Conservation (phyloP, 2,888 invertebrate species). For the Labia minor region DNA sequence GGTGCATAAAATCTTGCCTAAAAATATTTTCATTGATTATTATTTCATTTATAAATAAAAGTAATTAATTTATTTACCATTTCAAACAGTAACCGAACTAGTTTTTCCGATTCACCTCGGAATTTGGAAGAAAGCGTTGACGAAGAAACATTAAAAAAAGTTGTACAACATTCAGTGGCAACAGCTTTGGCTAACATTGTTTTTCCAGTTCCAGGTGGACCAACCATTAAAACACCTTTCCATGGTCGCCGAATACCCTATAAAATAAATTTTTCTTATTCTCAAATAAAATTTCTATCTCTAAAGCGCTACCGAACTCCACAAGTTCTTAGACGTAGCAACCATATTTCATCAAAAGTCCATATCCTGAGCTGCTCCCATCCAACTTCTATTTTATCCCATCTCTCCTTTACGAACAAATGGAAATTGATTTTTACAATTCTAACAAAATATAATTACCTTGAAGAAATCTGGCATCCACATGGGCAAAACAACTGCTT, state of each 20-base stretch:
- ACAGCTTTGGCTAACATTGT: conserved; percentile 76
- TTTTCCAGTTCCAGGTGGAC: conserved; percentile 66
- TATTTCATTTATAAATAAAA: no score
- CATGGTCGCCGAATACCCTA: conserved; percentile 71
- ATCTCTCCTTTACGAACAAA: no score
- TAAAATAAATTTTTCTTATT: conserved; percentile 19
- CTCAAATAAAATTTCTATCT: no score
- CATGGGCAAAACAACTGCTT: conserved; percentile 76
- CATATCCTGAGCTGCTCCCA: no score
- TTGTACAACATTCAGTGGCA: conserved; percentile 79
- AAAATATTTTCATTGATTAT: no score
- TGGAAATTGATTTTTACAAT: no score
- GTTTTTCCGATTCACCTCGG: conserved; percentile 82
- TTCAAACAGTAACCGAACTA: conserved; percentile 74
- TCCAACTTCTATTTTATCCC: no score
- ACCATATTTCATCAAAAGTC: no score
- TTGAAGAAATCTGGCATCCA: conserved; percentile 84
- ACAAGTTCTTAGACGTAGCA: no score
- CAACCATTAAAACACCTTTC: conserved; percentile 60
- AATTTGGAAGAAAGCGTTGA: conserved; percentile 80
- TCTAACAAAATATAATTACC: conserved; percentile 34
- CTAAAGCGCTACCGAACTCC: no score
- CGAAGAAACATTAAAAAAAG: conserved; percentile 79
- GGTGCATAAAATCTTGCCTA: conserved; percentile 79
- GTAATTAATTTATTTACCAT: conserved; percentile 47